Evolutionary conservation across 2,113 vertebrate species (phyloP).

Genomic region (Hypanus sabinus): DNA sequence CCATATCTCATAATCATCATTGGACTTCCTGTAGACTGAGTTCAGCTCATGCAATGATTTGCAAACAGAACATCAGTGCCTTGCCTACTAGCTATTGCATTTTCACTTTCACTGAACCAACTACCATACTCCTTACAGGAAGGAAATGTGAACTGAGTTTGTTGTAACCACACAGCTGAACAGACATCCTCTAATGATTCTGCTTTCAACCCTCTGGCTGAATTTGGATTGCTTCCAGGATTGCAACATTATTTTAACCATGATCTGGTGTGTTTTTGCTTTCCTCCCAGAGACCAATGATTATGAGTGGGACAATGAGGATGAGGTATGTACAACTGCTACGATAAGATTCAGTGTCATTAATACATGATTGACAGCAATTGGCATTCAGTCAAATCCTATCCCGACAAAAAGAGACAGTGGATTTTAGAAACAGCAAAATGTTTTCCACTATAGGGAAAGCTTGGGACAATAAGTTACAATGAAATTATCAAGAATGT

Average conservation of each 20-base stretch:
- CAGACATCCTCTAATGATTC: not conserved
- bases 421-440: not conserved
- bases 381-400: not conserved
- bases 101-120: not conserved
- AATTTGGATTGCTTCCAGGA: not conserved
- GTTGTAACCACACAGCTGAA: not conserved
- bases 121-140: not conserved
- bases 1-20: not conserved
- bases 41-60: not conserved
- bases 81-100: not conserved
- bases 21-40: not conserved
- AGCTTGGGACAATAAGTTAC: not conserved
- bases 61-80: not conserved
- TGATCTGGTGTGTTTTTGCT: not conserved
- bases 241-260: not conserved
- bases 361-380: not conserved
- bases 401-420: too few species aligned
- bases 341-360: not conserved
- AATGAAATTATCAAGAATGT: not conserved
- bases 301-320: conserved; percentile 1
- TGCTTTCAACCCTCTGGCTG: not conserved
- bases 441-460: not conserved
- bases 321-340: not conserved
- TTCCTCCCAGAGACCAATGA: conserved; percentile 2
- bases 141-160: not conserved